Conservation (phyloP, 2,113 vertebrate species). For the Probosciger aterrimus region DNA sequence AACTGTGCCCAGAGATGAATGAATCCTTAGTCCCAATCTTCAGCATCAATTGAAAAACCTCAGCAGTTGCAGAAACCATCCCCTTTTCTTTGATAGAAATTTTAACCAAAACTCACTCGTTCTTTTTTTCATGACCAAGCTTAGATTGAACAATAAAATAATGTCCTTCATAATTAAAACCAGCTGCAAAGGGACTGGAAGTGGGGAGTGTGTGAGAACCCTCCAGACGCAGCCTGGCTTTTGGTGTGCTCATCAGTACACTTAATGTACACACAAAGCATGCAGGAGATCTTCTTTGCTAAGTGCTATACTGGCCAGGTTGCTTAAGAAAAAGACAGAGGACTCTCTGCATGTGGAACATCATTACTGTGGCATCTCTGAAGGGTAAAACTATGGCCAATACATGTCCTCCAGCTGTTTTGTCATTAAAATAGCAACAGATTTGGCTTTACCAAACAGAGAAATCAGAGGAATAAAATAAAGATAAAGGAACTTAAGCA, state of each 20-base stretch:
- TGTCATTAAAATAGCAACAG: neutral
- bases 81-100: constrained; percentile 32
- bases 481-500: neutral
- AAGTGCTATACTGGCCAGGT: neutral
- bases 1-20: neutral
- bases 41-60: constrained; percentile 10
- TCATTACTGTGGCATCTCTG: neutral
- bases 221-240: neutral
- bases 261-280: neutral
- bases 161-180: constrained; percentile 33
- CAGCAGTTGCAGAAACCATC: constrained; percentile 1
- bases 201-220: neutral
- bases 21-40: constrained; percentile 40
- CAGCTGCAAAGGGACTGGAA: neutral
- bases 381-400: neutral
- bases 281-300: neutral
- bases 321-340: neutral
- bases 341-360: neutral
- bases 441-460: neutral
- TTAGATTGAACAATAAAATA: constrained; percentile 45
- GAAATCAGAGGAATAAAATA: neutral
- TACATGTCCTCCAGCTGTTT: neutral
- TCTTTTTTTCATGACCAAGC: neutral
- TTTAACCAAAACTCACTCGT: constrained; percentile 43
- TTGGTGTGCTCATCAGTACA: neutral